Evolutionary conservation across 2,113 vertebrate genomes (phyloP).

Genomic region (Cynocephalus volans): DNA sequence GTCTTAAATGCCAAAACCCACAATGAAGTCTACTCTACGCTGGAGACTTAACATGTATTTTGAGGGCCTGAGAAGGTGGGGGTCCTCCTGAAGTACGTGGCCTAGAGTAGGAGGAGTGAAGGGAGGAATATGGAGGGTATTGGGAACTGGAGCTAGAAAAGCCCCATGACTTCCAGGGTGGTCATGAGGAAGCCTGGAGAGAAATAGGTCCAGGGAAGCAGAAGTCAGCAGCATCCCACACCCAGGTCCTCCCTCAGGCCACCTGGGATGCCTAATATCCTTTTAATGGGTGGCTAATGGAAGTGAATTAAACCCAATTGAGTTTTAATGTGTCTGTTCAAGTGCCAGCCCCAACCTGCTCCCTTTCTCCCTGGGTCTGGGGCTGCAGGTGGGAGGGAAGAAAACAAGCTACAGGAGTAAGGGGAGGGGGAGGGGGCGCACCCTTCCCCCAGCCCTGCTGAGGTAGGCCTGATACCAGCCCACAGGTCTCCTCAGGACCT

Average conservation of each 20-base stretch:
- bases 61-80: neutral
- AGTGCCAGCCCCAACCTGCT: slow-evolving; percentile 59
- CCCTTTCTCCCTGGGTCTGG: neutral
- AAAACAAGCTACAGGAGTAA: neutral
- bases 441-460: neutral
- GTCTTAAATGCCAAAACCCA: slow-evolving; percentile 13
- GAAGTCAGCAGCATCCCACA: neutral
- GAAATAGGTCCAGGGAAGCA: neutral
- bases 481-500: neutral
- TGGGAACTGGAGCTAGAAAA: neutral
- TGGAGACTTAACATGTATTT: neutral
- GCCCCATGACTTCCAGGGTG: neutral
- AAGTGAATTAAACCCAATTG: slow-evolving; percentile 77
- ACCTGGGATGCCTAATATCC: slow-evolving; percentile 53
- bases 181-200: slow-evolving; percentile 7
- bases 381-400: neutral
- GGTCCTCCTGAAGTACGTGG: neutral
- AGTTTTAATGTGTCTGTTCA: slow-evolving; percentile 62
- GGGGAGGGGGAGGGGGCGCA: too few relatives aligned
- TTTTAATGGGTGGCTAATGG: slow-evolving; percentile 75
- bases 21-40: neutral
- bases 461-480: neutral
- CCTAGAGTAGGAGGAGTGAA: neutral
- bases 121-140: neutral
- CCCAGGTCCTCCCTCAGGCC: slow-evolving; percentile 28